phyloP scores from a whole-genome alignment of 2,888 invertebrate genomes.

The Craniophora ligustri region DNA sequence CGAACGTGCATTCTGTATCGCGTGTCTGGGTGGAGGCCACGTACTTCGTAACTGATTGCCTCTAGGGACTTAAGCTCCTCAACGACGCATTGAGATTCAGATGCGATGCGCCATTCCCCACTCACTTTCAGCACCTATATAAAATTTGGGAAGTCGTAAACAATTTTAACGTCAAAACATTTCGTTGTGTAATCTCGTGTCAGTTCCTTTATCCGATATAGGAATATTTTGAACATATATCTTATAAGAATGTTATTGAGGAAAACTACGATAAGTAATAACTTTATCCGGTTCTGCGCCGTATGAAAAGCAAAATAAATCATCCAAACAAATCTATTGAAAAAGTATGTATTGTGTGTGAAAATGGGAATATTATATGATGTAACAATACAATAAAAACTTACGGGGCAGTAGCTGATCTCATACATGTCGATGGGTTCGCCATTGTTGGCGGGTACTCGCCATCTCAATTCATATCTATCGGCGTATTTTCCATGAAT shows the following conservation, averaged over 20 bases:
- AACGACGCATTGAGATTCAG: conserved; percentile 88
- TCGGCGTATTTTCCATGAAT: conserved; percentile 90
- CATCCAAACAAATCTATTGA: conserved; percentile 74
- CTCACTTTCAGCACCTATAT: conserved; percentile 90
- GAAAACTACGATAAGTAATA: conserved; percentile 29
- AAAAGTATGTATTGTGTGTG: conserved; percentile 42
- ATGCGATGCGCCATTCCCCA: conserved; percentile 90
- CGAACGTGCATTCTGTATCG: conserved; percentile 94
- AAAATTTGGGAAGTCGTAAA: conserved; percentile 17
- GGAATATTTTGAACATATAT: conserved; percentile 13
- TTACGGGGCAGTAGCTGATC: conserved; percentile 94
- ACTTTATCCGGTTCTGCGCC: conserved; percentile 32
- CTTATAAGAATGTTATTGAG: conserved; percentile 5
- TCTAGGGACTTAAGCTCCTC: conserved; percentile 90
- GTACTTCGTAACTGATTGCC: conserved; percentile 91
- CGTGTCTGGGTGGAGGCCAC: conserved; percentile 92
- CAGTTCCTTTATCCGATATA: conserved; percentile 7
- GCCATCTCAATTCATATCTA: conserved; percentile 95
- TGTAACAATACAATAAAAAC: conserved; percentile 56
- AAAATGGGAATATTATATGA: conserved; percentile 37
- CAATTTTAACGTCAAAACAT: conserved; percentile 5
- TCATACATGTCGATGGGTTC: conserved; percentile 95
- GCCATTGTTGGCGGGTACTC: conserved; percentile 95
- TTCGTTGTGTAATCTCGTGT: background rate
- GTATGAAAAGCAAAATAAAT: conserved; percentile 58